Evolutionary conservation across 1,140 invertebrate species (phyloP).

Genomic region (Tetranychus urticae): DNA sequence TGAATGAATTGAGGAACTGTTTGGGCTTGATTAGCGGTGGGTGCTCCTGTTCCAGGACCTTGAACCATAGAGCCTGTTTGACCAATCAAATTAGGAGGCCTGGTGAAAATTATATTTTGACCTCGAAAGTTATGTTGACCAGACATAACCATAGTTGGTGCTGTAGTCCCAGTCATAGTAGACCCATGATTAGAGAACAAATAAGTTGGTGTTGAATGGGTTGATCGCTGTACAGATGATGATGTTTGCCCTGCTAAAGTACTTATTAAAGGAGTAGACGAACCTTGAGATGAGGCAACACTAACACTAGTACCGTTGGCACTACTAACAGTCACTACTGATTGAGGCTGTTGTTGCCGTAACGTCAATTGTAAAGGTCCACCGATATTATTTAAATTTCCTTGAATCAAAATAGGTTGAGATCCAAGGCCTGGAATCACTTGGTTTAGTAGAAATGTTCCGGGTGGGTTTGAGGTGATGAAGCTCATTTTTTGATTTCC

Average conservation of each 20-base stretch:
- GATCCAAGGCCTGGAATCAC: conserved; percentile 13
- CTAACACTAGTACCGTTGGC: background rate
- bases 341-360: conserved; percentile 15
- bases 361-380: conserved; percentile 19
- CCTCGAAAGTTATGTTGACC: background rate
- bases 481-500: conserved; percentile 8
- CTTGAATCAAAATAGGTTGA: conserved; percentile 20
- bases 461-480: conserved; percentile 7
- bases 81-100: conserved; percentile 8
- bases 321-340: background rate
- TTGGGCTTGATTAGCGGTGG: conserved; percentile 11
- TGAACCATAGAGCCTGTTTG: background rate
- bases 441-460: conserved; percentile 15
- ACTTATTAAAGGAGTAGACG: background rate
- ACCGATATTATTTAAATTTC: conserved; percentile 11
- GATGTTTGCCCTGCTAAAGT: background rate
- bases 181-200: conserved; percentile 7
- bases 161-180: background rate
- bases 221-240: background rate
- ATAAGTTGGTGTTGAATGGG: conserved; percentile 7
- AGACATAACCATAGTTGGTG: background rate
- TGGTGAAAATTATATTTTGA: conserved; percentile 4
- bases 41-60: background rate
- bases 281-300: background rate
- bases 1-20: conserved; percentile 21